phyloP scores from a whole-genome alignment of 2,113 vertebrate species.

The Ophthalmotilapia sp. region DNA sequence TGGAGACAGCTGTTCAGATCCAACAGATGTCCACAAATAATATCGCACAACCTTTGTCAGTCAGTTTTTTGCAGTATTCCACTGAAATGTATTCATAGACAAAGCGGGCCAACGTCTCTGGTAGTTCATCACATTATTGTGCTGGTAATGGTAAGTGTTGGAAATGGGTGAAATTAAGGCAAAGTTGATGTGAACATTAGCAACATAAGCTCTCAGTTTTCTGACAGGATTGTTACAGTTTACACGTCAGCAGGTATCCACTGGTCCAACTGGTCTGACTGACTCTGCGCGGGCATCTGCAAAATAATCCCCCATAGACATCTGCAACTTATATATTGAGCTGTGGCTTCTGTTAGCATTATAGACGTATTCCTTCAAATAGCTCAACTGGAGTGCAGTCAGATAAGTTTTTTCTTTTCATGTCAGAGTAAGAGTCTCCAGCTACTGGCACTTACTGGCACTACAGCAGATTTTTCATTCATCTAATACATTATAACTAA shows the following conservation, averaged over 20 bases:
- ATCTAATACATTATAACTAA: not conserved
- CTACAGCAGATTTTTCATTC: not conserved
- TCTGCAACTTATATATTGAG: not conserved
- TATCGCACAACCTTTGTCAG: not conserved
- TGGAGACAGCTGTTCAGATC: not conserved
- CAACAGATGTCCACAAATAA: not conserved
- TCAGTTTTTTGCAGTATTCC: not conserved
- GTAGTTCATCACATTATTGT: not conserved
- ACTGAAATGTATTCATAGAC: not conserved
- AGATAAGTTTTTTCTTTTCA: not conserved
- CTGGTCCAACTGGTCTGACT: not conserved
- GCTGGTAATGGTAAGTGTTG: not conserved
- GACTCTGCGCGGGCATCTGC: accelerated
- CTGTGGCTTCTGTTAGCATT: not conserved
- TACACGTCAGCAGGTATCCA: not conserved
- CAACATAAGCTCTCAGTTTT: not conserved
- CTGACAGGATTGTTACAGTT: not conserved
- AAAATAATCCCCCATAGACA: not conserved
- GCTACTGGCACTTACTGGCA: not conserved
- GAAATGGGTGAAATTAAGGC: not conserved
- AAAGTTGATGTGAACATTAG: not conserved
- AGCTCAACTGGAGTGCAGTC: not conserved
- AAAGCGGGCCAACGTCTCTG: not conserved
- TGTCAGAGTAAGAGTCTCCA: not conserved
- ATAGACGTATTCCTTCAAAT: not conserved